phyloP scores from a whole-genome alignment of 2,797 vertebrate genomes.

The Spinus olivaceus region DNA sequence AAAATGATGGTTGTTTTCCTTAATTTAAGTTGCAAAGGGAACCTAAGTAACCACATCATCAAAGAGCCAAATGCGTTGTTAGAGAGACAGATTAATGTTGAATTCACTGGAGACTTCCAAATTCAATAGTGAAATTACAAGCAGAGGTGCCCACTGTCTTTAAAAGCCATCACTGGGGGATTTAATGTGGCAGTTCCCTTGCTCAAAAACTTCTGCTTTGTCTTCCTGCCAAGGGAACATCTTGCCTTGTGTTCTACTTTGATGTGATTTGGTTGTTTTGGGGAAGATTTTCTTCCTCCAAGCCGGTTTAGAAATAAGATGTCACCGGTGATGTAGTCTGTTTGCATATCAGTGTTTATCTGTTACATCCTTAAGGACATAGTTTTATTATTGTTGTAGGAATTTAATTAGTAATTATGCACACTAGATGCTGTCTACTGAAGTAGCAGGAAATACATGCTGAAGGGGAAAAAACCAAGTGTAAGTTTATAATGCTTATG shows the following conservation, averaged over 20 bases:
- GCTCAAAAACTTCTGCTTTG: background rate
- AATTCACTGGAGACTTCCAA: background rate
- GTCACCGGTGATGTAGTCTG: conserved; percentile 26
- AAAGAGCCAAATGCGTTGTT: background rate
- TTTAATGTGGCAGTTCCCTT: background rate
- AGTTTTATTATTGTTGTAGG: conserved; percentile 37
- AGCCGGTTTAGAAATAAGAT: conserved; percentile 15
- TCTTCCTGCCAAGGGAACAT: background rate
- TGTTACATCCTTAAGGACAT: conserved; percentile 41
- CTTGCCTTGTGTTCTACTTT: background rate
- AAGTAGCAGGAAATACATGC: conserved; percentile 3
- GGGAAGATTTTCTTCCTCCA: conserved; percentile 38
- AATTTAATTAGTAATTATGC: conserved; percentile 40
- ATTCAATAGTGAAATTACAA: background rate
- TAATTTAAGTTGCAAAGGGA: background rate
- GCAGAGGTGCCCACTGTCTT: background rate
- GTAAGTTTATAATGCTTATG: background rate
- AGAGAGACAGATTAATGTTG: background rate
- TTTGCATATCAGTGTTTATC: conserved; percentile 30
- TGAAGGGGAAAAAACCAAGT: background rate
- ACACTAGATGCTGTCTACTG: background rate
- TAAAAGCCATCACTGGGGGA: background rate
- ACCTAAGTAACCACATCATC: background rate
- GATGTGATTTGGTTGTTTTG: background rate
- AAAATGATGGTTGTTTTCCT: background rate